phyloP scores from a whole-genome alignment of 2,797 vertebrate genomes.

The Huso huso region DNA sequence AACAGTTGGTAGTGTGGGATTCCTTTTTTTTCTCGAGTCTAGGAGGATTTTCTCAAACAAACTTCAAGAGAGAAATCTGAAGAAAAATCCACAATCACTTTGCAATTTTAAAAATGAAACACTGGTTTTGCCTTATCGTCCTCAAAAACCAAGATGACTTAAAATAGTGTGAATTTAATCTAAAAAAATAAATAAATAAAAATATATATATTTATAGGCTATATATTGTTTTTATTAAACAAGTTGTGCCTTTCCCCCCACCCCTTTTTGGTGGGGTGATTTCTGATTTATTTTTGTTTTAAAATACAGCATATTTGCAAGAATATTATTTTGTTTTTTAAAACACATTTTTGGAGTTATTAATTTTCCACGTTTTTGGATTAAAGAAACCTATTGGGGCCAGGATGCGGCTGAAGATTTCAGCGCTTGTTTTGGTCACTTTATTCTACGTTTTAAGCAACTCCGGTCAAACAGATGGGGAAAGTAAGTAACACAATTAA shows the following conservation, averaged over 20 bases:
- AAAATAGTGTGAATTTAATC: slow-evolving; percentile 43
- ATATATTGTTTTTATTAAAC: slow-evolving; percentile 24
- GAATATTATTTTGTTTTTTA: slow-evolving; percentile 1
- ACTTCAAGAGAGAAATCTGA: slow-evolving; percentile 44
- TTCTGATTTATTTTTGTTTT: slow-evolving; percentile 17
- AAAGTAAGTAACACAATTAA: slow-evolving; percentile 58
- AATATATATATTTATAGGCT: slow-evolving; percentile 17
- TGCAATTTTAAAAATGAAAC: slow-evolving; percentile 49
- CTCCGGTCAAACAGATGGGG: slow-evolving; percentile 58
- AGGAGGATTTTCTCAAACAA: slow-evolving; percentile 27
- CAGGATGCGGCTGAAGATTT: slow-evolving; percentile 58
- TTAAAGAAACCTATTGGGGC: slow-evolving; percentile 27
- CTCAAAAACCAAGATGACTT: slow-evolving; percentile 47
- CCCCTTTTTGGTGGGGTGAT: slow-evolving; percentile 33
- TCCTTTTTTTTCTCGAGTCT: slow-evolving; percentile 22
- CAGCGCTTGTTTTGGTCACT: slow-evolving; percentile 53
- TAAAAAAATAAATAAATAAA: slow-evolving; percentile 26
- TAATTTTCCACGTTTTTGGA: slow-evolving; percentile 21
- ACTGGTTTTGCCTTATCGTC: slow-evolving; percentile 43
- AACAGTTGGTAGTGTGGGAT: slow-evolving; percentile 21
- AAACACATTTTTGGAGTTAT: slow-evolving; percentile 16
- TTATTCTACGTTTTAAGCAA: slow-evolving; percentile 55
- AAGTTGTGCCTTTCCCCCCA: slow-evolving; percentile 30
- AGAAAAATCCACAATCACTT: slow-evolving; percentile 39
- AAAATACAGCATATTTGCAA: too few relatives aligned